Base-by-base conservation (phyloP, 1,140 invertebrate species). In the Galendromus occidentalis region DNA sequence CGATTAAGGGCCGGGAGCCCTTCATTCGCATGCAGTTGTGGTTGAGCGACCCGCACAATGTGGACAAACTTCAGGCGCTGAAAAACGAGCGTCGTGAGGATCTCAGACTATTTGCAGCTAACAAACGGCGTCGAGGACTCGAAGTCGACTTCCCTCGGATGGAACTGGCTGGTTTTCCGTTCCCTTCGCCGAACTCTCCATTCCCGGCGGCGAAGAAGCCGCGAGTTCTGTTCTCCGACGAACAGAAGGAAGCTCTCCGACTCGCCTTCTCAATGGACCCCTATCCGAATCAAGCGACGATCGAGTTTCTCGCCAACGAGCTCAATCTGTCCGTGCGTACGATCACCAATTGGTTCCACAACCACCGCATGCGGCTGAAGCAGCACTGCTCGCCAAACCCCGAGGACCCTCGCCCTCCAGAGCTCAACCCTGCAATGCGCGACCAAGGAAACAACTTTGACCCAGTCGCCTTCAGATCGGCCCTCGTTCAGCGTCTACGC, bases 321-420 rank as follows among this genome's bases (percentile, higher is more conserved):
- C 77, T 98, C 7, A 86, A 84, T 14, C 78, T 98, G n/a, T 90
- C 91, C 1, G 86, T 91, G 12, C 81, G 93, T 69, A 98, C 93
- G 42, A 96, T 98, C 67, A 93, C 90, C 18, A 98, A 98, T 75
- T 98, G 94, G 94, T 98, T 98, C 80, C 94, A 98, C 78, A 98
- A 98, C 75, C 92, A 98, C 77, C 83, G 94, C 66, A 98, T 98
- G 90, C 82, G 95, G 64, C 81, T 97, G 72, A 98, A 98, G 76
- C 90, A 93, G 73, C 80, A 82, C 29, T 68, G 84, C 85, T 44
- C 86, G 86, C 64, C 63, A n/a, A 42, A 67, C 12, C 39, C 51
- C 64, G 30, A 51, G 18, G 67, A 42, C 44, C 65, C 30, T 59
- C 66, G 18, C 59, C 66, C 14, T 63, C 30, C 25, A 47, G 30